These are phyloP conservation scores for Balaeniceps rex DNA, from an alignment of 2,113 vertebrate species.

Conservation along the genomic window DNA sequence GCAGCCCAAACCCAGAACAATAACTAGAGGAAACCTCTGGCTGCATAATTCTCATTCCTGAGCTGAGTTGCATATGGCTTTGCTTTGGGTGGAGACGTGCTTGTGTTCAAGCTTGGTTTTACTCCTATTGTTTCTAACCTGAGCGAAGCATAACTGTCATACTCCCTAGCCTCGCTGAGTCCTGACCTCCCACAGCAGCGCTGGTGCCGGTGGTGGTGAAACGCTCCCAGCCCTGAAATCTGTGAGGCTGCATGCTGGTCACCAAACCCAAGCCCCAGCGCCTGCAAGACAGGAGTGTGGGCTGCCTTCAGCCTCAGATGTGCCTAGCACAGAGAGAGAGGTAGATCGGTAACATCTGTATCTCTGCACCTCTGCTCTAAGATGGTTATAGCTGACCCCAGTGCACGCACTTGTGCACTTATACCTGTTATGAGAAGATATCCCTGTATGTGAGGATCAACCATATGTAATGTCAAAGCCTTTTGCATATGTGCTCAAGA, in stretches of 20 bases:
- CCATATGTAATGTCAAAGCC: background rate
- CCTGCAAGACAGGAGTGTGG: background rate
- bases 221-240: background rate
- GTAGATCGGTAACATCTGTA: background rate
- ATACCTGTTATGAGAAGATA: background rate
- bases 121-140: slow-evolving; percentile 17
- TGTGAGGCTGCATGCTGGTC: background rate
- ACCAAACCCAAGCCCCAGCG: background rate
- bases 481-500: background rate
- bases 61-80: slow-evolving; percentile 30
- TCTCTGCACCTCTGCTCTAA: background rate
- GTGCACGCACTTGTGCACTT: background rate
- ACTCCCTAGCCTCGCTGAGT: background rate
- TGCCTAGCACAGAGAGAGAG: background rate
- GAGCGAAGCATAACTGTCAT: background rate
- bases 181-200: background rate
- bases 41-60: slow-evolving; percentile 61
- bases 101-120: background rate
- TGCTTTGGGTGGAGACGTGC: slow-evolving; percentile 23
- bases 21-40: slow-evolving; percentile 55
- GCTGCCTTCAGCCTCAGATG: background rate
- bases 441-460: background rate
- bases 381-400: background rate
- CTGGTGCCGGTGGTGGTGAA: background rate
- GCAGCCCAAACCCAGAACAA: slow-evolving; percentile 49